Evolutionary conservation across 2,797 vertebrate genomes (phyloP).

Genomic region (Aulostomus chinensis): DNA sequence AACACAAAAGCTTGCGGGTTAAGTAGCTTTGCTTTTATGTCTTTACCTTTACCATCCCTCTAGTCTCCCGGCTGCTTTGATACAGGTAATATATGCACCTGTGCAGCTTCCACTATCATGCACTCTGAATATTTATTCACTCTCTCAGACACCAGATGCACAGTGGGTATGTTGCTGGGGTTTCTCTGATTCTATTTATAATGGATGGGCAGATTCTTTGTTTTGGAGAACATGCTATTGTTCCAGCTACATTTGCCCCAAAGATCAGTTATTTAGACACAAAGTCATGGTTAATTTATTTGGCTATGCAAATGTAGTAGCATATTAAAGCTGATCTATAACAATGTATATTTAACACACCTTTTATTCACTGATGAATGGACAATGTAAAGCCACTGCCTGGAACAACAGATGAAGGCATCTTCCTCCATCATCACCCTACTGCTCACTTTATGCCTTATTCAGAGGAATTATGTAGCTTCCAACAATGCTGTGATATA

Average conservation of each 20-base stretch:
- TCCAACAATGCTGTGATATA: not conserved
- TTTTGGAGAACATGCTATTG: slow-evolving; percentile 60
- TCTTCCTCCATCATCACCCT: slow-evolving; percentile 3
- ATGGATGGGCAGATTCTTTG: slow-evolving; percentile 66
- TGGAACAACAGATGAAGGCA: slow-evolving; percentile 39
- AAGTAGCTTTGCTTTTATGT: slow-evolving; percentile 76
- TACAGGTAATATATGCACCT: slow-evolving; percentile 82
- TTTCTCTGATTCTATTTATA: slow-evolving; percentile 79
- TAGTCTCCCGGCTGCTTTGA: slow-evolving; percentile 73
- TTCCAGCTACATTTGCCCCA: slow-evolving; percentile 45
- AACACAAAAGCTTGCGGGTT: slow-evolving; percentile 69
- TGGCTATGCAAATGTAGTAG: not conserved
- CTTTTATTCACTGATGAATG: slow-evolving; percentile 33
- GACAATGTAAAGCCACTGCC: slow-evolving; percentile 33
- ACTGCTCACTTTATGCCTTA: slow-evolving; percentile 18
- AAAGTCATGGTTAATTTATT: slow-evolving; percentile 36
- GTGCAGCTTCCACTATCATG: slow-evolving; percentile 73
- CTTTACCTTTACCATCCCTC: slow-evolving; percentile 75
- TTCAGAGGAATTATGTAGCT: slow-evolving; percentile 13
- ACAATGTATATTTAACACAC: slow-evolving; percentile 21
- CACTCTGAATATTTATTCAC: slow-evolving; percentile 78
- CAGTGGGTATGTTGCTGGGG: slow-evolving; percentile 73
- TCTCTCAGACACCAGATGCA: slow-evolving; percentile 77
- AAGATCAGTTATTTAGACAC: slow-evolving; percentile 60
- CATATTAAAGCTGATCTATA: no score